Evolutionary conservation across 2,113 vertebrate species (phyloP).

Genomic region (Oncorhynchus clarkii): DNA sequence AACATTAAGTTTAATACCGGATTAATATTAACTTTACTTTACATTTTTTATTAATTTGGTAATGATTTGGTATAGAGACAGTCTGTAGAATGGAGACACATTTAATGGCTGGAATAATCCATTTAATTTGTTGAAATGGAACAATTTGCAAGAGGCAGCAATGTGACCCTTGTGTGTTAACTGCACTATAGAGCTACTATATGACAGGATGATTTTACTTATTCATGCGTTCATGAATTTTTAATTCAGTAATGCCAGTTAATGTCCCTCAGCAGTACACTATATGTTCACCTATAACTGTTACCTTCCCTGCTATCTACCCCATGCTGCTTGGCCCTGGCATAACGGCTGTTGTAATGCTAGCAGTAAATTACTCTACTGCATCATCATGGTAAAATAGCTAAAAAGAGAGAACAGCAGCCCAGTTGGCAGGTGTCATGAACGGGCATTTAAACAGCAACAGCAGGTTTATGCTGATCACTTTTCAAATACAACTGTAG

Average conservation of each 20-base stretch:
- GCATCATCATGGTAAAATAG: background rate
- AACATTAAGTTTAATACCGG: background rate
- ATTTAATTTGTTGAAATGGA: background rate
- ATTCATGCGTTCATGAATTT: background rate
- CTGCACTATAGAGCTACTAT: background rate
- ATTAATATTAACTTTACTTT: background rate
- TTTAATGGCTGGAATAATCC: background rate
- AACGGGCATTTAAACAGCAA: slow-evolving; percentile 28
- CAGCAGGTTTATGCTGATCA: slow-evolving; percentile 58
- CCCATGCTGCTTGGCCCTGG: background rate
- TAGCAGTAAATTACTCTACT: background rate
- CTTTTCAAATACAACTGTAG: slow-evolving; percentile 56
- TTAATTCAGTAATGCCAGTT: background rate
- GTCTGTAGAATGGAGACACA: background rate
- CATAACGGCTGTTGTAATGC: background rate
- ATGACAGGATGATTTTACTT: background rate
- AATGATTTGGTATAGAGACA: background rate
- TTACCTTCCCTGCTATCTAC: background rate
- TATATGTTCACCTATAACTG: background rate
- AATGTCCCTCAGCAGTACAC: background rate
- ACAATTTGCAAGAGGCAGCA: background rate
- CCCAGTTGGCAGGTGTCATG: slow-evolving; percentile 53
- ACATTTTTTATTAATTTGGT: background rate
- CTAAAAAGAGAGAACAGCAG: background rate
- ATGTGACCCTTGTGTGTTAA: background rate